phyloP scores from a whole-genome alignment of 1,140 invertebrate genomes.

The Cydia strobilella region DNA sequence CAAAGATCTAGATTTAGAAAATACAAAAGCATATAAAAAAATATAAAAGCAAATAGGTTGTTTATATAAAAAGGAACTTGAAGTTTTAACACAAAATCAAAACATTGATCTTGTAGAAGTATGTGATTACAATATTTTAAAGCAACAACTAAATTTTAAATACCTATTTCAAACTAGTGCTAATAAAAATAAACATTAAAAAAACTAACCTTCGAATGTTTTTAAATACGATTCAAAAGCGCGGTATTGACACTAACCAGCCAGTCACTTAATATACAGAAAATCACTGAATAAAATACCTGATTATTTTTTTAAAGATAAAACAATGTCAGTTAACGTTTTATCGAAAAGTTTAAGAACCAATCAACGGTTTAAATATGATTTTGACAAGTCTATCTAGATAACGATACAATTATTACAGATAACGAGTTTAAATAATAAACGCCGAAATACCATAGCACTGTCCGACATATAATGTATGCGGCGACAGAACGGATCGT shows the following conservation, averaged over 20 bases:
- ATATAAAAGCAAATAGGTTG: too few relatives aligned
- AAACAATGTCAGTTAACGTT: conserved; percentile 60
- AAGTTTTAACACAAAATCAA: too few relatives aligned
- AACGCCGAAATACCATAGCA: conserved; percentile 56
- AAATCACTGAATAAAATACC: conserved; percentile 37
- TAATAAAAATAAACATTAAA: conserved; percentile 1
- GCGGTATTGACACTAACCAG: conserved; percentile 19
- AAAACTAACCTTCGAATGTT: conserved; percentile 8
- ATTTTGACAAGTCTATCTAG: conserved; percentile 60
- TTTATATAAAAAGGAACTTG: too few relatives aligned
- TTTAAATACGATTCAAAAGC: conserved; percentile 10
- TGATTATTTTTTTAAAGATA: conserved; percentile 53
- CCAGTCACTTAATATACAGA: conserved; percentile 17
- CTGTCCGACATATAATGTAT: conserved; percentile 60
- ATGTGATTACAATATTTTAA: too few relatives aligned
- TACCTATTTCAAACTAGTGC: too few relatives aligned
- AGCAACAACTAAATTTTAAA: too few relatives aligned
- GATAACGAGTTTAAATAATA: conserved; percentile 59
- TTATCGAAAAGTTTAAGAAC: conserved; percentile 67
- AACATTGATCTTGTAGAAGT: too few relatives aligned
- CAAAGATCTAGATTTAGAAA: too few relatives aligned
- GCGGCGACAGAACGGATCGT: conserved; percentile 64
- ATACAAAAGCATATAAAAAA: too few relatives aligned
- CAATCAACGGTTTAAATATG: conserved; percentile 75
- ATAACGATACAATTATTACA: conserved; percentile 70